Evolutionary conservation across 2,888 invertebrate genomes (phyloP).

Genomic region (Xanthia togata): DNA sequence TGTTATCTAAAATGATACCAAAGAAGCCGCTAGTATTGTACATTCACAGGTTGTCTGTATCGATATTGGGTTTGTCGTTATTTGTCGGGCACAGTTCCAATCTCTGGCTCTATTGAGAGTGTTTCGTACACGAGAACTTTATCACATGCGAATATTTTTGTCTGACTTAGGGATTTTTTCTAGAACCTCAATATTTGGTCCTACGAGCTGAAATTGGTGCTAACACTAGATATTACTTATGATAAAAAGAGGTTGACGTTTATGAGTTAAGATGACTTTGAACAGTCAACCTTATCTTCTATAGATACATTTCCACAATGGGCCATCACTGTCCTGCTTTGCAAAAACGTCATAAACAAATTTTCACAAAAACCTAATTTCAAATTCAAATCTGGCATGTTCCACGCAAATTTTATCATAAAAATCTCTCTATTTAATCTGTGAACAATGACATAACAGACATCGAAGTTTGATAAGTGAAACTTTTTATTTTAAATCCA

Average conservation of each 20-base stretch:
- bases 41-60: slow-evolving; percentile 44
- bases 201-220: not conserved
- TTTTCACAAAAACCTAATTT: slow-evolving; percentile 22
- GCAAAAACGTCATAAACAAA: not conserved
- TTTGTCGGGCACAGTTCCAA: slow-evolving; percentile 62
- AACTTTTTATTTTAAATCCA: slow-evolving; percentile 61
- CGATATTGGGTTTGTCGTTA: slow-evolving; percentile 51
- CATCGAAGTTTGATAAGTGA: slow-evolving; percentile 52
- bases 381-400: slow-evolving; percentile 24
- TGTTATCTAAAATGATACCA: slow-evolving; percentile 27
- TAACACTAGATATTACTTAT: not conserved
- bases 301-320: not conserved
- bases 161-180: slow-evolving; percentile 42
- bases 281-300: not conserved
- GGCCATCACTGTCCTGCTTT: not conserved
- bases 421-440: slow-evolving; percentile 48
- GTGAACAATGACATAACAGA: slow-evolving; percentile 54
- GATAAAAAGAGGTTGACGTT: not conserved
- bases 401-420: slow-evolving; percentile 34
- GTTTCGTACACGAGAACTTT: slow-evolving; percentile 47
- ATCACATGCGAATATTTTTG: slow-evolving; percentile 50
- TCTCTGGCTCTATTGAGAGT: slow-evolving; percentile 48
- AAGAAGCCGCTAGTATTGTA: slow-evolving; percentile 28
- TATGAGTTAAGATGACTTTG: not conserved
- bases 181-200: slow-evolving; percentile 16